phyloP scores from a whole-genome alignment of 2,113 vertebrate genomes.

The Pundamilia nyererei region DNA sequence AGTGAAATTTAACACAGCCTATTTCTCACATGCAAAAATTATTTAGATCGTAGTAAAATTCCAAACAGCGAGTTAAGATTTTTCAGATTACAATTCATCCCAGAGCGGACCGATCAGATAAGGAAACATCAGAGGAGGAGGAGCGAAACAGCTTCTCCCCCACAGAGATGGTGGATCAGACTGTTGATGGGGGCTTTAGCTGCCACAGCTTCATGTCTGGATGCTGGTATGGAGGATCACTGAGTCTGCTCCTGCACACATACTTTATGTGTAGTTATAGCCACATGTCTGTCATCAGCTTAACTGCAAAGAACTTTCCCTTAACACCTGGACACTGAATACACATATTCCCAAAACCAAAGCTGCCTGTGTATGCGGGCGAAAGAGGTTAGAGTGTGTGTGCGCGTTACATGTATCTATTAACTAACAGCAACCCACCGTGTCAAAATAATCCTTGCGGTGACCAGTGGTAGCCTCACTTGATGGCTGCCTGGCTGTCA shows the following conservation, averaged over 20 bases:
- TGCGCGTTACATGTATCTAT: slow-evolving; percentile 54
- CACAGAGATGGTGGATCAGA: not conserved
- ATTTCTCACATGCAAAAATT: not conserved
- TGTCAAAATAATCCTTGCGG: slow-evolving; percentile 57
- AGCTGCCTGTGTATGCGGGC: not conserved
- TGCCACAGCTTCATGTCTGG: not conserved
- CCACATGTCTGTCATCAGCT: slow-evolving; percentile 46
- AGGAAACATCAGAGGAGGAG: not conserved
- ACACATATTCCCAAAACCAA: not conserved
- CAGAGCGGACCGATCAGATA: slow-evolving; percentile 17
- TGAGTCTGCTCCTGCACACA: not conserved
- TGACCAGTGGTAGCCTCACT: slow-evolving; percentile 8
- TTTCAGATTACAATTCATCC: not conserved
- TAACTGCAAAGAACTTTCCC: slow-evolving; percentile 34
- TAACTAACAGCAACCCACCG: slow-evolving; percentile 16
- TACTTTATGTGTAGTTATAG: not conserved
- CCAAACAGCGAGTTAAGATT: not conserved
- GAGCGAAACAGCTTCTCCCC: slow-evolving; percentile 10
- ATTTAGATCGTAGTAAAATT: not conserved
- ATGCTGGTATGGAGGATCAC: slow-evolving; percentile 33
- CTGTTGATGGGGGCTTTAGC: slow-evolving; percentile 45
- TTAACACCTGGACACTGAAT: slow-evolving; percentile 51
- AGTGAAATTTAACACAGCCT: not conserved
- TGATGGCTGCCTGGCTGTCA: not conserved
- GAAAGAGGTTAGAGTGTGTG: not conserved